Conservation (phyloP, 1,140 invertebrate genomes). For the Lasioglossum baleicum region DNA sequence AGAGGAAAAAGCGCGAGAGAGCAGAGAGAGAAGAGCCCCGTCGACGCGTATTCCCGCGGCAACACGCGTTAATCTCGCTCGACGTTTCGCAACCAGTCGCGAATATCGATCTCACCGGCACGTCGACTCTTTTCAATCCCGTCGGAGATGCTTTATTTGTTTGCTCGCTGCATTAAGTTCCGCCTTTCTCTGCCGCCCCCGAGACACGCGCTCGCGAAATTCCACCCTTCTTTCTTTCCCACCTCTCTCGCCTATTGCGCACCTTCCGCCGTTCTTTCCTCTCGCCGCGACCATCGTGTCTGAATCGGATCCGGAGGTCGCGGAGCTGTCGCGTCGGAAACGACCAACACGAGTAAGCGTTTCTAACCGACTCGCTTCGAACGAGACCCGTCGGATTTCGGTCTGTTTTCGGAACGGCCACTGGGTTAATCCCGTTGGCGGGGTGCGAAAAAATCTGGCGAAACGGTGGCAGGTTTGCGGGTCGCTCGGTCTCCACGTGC, state of each 20-base stretch:
- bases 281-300: background rate
- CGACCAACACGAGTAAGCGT: too few species aligned
- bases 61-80: slow-evolving; percentile 35
- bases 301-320: slow-evolving; percentile 55
- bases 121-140: slow-evolving; percentile 25
- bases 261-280: too few species aligned
- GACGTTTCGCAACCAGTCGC: slow-evolving; percentile 13
- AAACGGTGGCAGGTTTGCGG: too few species aligned
- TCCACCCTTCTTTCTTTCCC: too few species aligned
- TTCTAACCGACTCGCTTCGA: slow-evolving; percentile 39
- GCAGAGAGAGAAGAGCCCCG: too few species aligned
- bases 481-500: too few species aligned
- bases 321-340: slow-evolving; percentile 52
- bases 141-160: slow-evolving; percentile 46
- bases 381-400: too few species aligned
- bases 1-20: too few species aligned
- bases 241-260: too few species aligned
- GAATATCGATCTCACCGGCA: slow-evolving; percentile 18
- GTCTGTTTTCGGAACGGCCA: too few species aligned
- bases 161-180: slow-evolving; percentile 23
- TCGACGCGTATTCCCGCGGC: background rate
- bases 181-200: slow-evolving; percentile 13
- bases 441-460: too few species aligned
- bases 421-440: too few species aligned
- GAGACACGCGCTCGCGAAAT: slow-evolving; percentile 24